phyloP scores from a whole-genome alignment of 2,797 vertebrate species.

The Heterohyrax brucei region DNA sequence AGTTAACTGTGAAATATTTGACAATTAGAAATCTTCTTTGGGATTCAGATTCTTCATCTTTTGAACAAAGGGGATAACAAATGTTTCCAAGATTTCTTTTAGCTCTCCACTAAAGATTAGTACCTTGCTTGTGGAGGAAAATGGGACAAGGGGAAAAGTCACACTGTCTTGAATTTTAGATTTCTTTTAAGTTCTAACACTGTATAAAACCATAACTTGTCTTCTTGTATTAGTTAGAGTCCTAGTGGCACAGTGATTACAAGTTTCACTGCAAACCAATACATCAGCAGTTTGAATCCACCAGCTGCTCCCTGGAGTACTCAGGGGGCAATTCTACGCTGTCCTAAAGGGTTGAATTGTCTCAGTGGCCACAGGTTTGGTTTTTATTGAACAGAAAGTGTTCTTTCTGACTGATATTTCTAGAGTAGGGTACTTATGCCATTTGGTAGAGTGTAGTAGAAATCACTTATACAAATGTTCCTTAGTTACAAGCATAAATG shows the following conservation, averaged over 20 bases:
- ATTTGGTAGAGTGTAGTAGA: background rate
- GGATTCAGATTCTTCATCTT: background rate
- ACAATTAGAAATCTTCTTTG: background rate
- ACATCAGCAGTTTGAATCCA: too few relatives aligned
- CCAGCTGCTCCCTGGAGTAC: too few relatives aligned
- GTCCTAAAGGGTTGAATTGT: too few relatives aligned
- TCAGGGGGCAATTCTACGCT: too few relatives aligned
- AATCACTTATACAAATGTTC: constrained; percentile 25
- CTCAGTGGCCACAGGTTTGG: too few relatives aligned
- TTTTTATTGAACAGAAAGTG: background rate
- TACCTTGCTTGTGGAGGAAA: background rate
- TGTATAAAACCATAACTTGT: background rate
- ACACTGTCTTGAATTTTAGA: background rate
- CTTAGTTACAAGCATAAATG: background rate
- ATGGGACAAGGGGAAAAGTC: background rate
- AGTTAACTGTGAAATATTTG: background rate
- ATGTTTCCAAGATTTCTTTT: background rate
- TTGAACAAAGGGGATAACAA: constrained; percentile 16
- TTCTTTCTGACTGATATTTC: background rate
- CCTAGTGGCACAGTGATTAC: too few relatives aligned
- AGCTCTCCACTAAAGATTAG: background rate
- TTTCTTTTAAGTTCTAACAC: background rate
- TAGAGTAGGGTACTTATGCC: background rate
- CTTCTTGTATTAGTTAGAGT: background rate
- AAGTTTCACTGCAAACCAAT: too few relatives aligned